Percentiles rank a stretch among this genome's conserved stretches.
phyloP scores from a whole-genome alignment of 2,797 vertebrate species.

The Taenioides sp. region DNA sequence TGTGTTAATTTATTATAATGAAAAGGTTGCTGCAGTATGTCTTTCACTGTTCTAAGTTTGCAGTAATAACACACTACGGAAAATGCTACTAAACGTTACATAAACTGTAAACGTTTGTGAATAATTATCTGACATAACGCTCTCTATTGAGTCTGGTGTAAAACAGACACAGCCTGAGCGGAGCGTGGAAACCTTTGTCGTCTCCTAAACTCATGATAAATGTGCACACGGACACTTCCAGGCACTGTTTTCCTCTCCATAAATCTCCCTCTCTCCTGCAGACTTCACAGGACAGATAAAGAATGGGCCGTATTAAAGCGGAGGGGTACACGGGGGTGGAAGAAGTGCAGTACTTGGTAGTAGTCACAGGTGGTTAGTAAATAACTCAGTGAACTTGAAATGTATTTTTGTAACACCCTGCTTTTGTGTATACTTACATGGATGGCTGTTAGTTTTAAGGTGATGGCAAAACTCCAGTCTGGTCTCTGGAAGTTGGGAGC shows the following conservation, averaged over 20 bases:
- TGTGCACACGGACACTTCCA: not conserved
- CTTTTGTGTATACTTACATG: not conserved
- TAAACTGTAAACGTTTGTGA: not conserved
- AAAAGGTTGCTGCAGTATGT: too few species aligned
- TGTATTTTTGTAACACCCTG: not conserved
- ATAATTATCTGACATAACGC: not conserved
- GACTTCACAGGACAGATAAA: slow-evolving; percentile 44
- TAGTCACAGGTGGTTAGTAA: slow-evolving; percentile 55
- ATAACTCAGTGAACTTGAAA: not conserved
- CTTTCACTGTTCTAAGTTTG: not conserved
- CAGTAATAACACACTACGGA: not conserved
- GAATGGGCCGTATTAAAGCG: slow-evolving; percentile 34
- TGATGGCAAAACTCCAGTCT: too few species aligned
- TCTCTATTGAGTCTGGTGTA: not conserved
- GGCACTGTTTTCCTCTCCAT: slow-evolving; percentile 20
- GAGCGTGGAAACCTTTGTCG: not conserved
- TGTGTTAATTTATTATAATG: too few species aligned
- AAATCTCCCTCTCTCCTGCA: slow-evolving; percentile 21
- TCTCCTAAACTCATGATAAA: not conserved
- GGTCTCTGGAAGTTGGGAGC: too few species aligned
- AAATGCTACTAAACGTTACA: not conserved
- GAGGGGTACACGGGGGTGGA: slow-evolving; percentile 26
- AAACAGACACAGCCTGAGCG: not conserved
- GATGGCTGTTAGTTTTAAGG: too few species aligned
- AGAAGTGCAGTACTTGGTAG: slow-evolving; percentile 33